Conservation (phyloP, 2,888 invertebrate species). For the Stenchaetothrips biformis region DNA sequence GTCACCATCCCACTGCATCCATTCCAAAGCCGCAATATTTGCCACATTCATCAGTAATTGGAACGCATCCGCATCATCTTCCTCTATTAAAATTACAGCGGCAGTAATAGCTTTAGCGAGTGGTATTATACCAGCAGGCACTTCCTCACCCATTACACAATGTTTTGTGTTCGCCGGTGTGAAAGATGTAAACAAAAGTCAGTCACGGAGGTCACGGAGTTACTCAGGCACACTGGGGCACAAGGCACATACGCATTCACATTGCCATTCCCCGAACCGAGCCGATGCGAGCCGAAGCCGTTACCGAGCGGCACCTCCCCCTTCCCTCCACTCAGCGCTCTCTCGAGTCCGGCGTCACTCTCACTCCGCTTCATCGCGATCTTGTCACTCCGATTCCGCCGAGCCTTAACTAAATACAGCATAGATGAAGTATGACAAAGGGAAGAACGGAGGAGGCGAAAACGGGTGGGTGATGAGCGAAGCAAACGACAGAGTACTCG, state of each 20-base stretch:
- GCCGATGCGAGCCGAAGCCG: background rate
- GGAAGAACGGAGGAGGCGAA: no score
- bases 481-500: no score
- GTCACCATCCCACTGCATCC: background rate
- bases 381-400: no score
- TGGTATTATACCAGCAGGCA: background rate
- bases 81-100: background rate
- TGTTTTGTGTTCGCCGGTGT: background rate
- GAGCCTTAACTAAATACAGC: no score
- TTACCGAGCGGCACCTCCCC: background rate
- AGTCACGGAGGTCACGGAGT: background rate
- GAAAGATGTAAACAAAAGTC: background rate
- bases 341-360: background rate
- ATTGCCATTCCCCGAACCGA: background rate
- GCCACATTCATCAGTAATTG: background rate
- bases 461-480: no score
- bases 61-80: slow-evolving; percentile 1
- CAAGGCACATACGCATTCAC: background rate
- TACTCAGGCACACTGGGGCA: background rate
- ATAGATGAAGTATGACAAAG: no score
- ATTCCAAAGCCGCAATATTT: background rate
- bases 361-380: background rate
- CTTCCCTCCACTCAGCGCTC: background rate
- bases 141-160: background rate
- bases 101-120: background rate